Evolutionary conservation across 2,113 vertebrate genomes (phyloP).

Genomic region (Paraplagusia blochii): DNA sequence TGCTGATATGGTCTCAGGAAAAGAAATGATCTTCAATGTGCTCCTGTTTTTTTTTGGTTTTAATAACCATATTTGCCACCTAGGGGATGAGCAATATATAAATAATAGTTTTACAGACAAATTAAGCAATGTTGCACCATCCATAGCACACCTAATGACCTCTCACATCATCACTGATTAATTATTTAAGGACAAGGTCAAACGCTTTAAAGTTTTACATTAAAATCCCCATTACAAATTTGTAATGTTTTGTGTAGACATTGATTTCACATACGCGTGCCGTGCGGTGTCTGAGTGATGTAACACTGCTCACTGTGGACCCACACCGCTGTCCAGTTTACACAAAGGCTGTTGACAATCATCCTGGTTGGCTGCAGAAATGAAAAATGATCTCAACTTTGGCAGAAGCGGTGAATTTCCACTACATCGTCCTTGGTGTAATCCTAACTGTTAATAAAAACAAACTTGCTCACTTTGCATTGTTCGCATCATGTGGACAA

Average conservation of each 20-base stretch:
- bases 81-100: too few species aligned
- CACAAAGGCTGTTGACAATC: constrained; percentile 28
- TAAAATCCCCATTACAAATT: too few species aligned
- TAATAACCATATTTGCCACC: too few species aligned
- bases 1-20: too few species aligned
- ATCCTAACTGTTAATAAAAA: constrained; percentile 34
- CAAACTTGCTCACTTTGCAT: constrained; percentile 17
- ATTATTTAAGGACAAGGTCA: too few species aligned
- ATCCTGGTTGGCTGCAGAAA: constrained; percentile 41
- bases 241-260: background rate
- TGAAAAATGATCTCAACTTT: constrained; percentile 31
- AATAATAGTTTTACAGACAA: too few species aligned
- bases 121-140: too few species aligned
- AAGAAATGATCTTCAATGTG: too few species aligned
- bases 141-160: too few species aligned
- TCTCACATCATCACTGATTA: too few species aligned
- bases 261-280: background rate
- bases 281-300: background rate
- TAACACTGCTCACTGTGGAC: constrained; percentile 19
- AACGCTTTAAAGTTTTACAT: too few species aligned
- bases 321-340: constrained; percentile 28
- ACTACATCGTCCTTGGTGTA: constrained; percentile 8
- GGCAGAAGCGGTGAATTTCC: constrained; percentile 23
- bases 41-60: background rate
- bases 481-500: constrained; percentile 10